These are phyloP conservation scores for Magallana nippona DNA, from an alignment of 2,888 invertebrate genomes.

Conservation along the genomic window DNA sequence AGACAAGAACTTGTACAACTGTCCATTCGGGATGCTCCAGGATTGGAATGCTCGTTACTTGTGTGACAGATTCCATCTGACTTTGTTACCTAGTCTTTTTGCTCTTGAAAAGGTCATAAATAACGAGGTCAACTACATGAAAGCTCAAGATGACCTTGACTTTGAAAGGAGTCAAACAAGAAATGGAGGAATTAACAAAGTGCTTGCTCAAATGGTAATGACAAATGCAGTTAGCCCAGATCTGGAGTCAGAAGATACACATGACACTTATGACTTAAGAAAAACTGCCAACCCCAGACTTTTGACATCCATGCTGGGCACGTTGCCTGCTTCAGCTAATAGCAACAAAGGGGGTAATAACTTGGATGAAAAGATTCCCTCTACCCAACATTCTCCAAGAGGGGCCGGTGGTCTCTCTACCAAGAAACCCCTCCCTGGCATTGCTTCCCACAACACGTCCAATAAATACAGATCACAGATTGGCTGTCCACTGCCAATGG, in stretches of 20 bases:
- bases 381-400: slow-evolving; percentile 17
- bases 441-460: slow-evolving; percentile 10
- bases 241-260: slow-evolving; percentile 28
- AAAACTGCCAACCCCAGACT: slow-evolving; percentile 71
- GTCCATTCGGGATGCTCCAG: slow-evolving; percentile 72
- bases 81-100: slow-evolving; percentile 72
- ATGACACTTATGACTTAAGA: slow-evolving; percentile 53
- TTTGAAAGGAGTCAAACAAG: slow-evolving; percentile 69
- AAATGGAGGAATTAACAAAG: slow-evolving; percentile 65
- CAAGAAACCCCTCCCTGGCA: background rate
- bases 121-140: slow-evolving; percentile 70
- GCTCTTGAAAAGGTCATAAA: slow-evolving; percentile 70
- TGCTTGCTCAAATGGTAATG: slow-evolving; percentile 41
- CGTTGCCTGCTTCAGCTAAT: background rate
- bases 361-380: background rate
- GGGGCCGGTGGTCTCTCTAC: background rate
- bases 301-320: slow-evolving; percentile 55
- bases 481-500: slow-evolving; percentile 58
- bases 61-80: slow-evolving; percentile 68
- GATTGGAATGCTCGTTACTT: slow-evolving; percentile 64
- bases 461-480: slow-evolving; percentile 24
- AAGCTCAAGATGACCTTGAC: slow-evolving; percentile 69
- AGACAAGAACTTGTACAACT: slow-evolving; percentile 71
- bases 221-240: slow-evolving; percentile 41
- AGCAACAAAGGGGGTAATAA: background rate